phyloP scores from a whole-genome alignment of 2,113 vertebrate genomes.

The Cettia cetti region DNA sequence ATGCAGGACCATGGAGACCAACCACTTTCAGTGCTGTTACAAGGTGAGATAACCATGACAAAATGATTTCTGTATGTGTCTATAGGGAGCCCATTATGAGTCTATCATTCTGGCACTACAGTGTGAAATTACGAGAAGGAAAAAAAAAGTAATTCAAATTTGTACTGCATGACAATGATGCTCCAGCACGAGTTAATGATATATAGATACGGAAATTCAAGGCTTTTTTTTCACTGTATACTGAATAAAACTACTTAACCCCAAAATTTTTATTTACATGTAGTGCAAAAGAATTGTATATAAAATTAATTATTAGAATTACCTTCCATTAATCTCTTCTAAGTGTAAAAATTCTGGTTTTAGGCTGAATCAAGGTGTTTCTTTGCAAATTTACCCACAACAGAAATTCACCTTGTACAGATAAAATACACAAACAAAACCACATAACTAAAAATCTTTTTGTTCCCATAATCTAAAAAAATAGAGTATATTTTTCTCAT shows the following conservation, averaged over 20 bases:
- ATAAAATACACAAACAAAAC: background rate
- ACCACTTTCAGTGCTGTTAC: constrained; percentile 7
- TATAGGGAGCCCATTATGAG: constrained; percentile 37
- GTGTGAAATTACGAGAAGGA: constrained; percentile 15
- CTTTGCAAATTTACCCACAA: background rate
- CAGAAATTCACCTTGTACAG: background rate
- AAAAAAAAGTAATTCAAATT: constrained; percentile 2
- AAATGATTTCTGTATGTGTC: constrained; percentile 53
- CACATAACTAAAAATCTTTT: background rate
- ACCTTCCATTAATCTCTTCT: background rate
- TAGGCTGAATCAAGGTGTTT: background rate
- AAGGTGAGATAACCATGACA: constrained; percentile 61
- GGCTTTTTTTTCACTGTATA: background rate
- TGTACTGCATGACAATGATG: background rate
- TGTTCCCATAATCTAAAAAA: background rate
- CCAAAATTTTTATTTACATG: background rate
- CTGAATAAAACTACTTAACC: background rate
- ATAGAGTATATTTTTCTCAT: background rate
- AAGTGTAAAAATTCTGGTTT: background rate
- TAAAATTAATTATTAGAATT: background rate
- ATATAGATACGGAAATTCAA: background rate
- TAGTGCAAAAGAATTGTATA: background rate
- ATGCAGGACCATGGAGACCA: constrained; percentile 43
- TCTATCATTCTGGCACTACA: constrained; percentile 37
- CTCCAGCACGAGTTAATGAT: background rate